These are phyloP conservation scores for Sarotherodon lohbergeri DNA, from an alignment of 2,113 vertebrate genomes.

Conservation along the genomic window DNA sequence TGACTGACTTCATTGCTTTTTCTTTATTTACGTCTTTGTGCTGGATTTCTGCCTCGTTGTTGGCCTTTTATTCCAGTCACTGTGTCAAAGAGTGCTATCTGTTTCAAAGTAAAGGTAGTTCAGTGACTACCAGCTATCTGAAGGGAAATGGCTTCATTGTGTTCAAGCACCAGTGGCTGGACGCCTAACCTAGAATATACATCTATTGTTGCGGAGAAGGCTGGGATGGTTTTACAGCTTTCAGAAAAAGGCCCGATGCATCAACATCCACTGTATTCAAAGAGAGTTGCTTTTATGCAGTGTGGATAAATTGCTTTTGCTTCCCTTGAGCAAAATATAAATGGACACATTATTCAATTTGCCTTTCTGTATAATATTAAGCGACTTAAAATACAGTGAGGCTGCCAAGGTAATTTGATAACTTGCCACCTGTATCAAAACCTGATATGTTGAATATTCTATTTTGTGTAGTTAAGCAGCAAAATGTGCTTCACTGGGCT, in stretches of 20 bases:
- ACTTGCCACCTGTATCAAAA: slow-evolving; percentile 50
- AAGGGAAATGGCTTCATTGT: neutral
- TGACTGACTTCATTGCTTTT: neutral
- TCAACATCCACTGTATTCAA: slow-evolving; percentile 14
- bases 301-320: slow-evolving; percentile 38
- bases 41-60: neutral
- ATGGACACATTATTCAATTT: slow-evolving; percentile 63
- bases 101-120: neutral
- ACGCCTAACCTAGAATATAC: neutral
- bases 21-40: neutral
- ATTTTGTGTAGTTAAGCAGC: slow-evolving; percentile 59
- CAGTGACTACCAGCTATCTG: neutral
- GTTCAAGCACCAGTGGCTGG: neutral
- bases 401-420: slow-evolving; percentile 40
- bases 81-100: neutral
- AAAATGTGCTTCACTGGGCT: slow-evolving; percentile 49
- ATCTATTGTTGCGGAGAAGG: neutral
- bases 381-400: slow-evolving; percentile 39
- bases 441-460: slow-evolving; percentile 54
- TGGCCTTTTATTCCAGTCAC: neutral
- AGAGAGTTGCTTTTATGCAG: slow-evolving; percentile 14
- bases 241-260: neutral
- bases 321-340: slow-evolving; percentile 53
- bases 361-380: slow-evolving; percentile 42
- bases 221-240: neutral